A percentile compares a stretch with the other conserved stretches of the same genome.
Conservation (phyloP, 2,113 vertebrate genomes). For the Orycteropus afer region DNA sequence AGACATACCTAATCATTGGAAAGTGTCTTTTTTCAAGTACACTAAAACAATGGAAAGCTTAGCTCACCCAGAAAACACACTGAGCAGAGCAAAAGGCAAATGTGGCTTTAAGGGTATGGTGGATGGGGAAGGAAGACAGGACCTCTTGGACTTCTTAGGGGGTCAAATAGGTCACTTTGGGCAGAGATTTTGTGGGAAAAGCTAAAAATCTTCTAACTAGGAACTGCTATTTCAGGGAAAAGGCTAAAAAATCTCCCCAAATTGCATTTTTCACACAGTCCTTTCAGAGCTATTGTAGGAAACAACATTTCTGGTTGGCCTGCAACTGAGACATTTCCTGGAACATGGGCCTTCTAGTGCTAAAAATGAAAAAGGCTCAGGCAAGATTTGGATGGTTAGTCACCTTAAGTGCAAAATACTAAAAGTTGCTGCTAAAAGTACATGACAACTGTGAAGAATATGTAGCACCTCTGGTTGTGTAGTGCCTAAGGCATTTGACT, state of each 20-base stretch:
- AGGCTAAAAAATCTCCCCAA: not conserved
- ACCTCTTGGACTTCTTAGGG: not conserved
- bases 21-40: not conserved
- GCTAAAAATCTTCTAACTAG: not conserved
- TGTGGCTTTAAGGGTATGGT: not conserved
- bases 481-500: too few relatives aligned
- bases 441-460: too few relatives aligned
- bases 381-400: not conserved
- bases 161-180: rapidly evolving
- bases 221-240: not conserved
- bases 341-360: not conserved
- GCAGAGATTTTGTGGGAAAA: not conserved
- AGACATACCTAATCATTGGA: too few relatives aligned
- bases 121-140: not conserved
- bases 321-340: not conserved
- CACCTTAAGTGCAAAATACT: not conserved
- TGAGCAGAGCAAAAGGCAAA: not conserved
- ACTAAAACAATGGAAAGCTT: not conserved
- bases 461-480: too few relatives aligned
- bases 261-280: not conserved
- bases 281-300: not conserved
- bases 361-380: constrained; percentile 19
- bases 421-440: too few relatives aligned
- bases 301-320: not conserved
- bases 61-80: not conserved